Conservation (phyloP, 2,113 vertebrate species). For the Tor tambroides region DNA sequence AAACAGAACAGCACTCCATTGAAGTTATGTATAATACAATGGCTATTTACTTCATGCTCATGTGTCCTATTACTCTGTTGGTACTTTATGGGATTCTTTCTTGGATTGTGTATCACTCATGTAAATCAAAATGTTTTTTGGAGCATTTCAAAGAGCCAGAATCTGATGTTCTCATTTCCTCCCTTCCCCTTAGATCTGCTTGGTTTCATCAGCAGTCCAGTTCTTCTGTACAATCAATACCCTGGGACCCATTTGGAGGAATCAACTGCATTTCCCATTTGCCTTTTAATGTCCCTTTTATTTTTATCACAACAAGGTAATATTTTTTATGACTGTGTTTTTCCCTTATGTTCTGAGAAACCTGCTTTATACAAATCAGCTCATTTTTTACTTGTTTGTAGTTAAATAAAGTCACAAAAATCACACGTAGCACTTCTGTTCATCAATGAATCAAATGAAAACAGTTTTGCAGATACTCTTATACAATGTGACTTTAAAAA, state of each 20-base stretch:
- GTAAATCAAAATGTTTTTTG: conserved; percentile 33
- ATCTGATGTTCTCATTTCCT: conserved; percentile 40
- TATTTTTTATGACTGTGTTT: conserved; percentile 1
- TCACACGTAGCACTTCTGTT: not conserved
- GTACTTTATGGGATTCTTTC: conserved; percentile 28
- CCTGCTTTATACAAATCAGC: not conserved
- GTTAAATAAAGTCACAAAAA: conserved; percentile 17
- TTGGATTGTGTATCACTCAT: not conserved
- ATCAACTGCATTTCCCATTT: conserved; percentile 15
- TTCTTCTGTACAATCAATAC: conserved; percentile 66
- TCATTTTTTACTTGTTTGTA: not conserved
- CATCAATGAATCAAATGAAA: not conserved
- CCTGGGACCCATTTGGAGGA: conserved; percentile 4
- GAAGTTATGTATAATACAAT: conserved; percentile 39
- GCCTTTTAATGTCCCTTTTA: conserved; percentile 4
- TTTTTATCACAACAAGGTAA: not conserved
- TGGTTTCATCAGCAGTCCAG: conserved; percentile 69
- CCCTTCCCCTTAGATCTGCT: conserved; percentile 70
- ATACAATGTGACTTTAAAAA: not conserved
- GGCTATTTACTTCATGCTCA: conserved; percentile 41
- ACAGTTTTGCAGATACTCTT: not conserved
- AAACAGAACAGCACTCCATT: conserved; percentile 36
- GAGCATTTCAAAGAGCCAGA: conserved; percentile 33
- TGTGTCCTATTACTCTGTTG: conserved; percentile 35
- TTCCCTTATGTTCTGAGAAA: not conserved